phyloP scores from a whole-genome alignment of 53 echinoderm and acorn worm species.

The Glandiceps talaboti region DNA sequence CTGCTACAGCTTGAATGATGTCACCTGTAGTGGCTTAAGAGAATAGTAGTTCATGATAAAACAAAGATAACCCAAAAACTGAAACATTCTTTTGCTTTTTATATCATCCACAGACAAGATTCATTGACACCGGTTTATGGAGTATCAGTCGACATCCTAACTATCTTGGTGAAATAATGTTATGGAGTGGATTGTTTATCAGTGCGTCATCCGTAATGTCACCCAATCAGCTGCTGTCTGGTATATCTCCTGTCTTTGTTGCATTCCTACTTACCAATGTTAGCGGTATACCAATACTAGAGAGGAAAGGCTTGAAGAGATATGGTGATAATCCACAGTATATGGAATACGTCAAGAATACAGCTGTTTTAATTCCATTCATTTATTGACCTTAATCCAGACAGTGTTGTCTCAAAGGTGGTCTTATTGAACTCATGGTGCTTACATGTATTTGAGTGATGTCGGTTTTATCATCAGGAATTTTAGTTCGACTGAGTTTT shows the following conservation, averaged over 20 bases:
- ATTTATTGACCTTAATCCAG: no score
- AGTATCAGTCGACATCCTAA: constrained; percentile 93
- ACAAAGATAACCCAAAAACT: no score
- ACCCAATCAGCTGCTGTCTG: constrained; percentile 65
- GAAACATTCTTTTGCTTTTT: no score
- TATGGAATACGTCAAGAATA: constrained; percentile 55
- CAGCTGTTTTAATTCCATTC: constrained; percentile 65
- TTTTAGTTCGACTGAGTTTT: no score
- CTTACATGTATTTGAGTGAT: no score
- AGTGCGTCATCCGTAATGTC: constrained; percentile 75
- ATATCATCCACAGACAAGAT: neutral
- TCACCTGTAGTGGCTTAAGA: no score
- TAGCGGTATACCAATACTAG: constrained; percentile 70
- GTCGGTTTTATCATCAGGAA: no score
- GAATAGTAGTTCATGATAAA: no score
- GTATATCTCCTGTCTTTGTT: constrained; percentile 74
- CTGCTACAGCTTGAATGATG: no score
- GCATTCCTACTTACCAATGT: constrained; percentile 64
- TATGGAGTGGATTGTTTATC: constrained; percentile 82
- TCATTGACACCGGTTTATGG: constrained; percentile 74
- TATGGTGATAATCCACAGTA: constrained; percentile 52
- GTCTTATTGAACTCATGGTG: no score
- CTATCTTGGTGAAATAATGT: constrained; percentile 88
- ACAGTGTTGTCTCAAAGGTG: no score
- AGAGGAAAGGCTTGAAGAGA: constrained; percentile 63